A percentile compares a stretch with the other conserved stretches of the same genome.
Conservation (phyloP, 2,888 invertebrate genomes). For the Chesias legatella region DNA sequence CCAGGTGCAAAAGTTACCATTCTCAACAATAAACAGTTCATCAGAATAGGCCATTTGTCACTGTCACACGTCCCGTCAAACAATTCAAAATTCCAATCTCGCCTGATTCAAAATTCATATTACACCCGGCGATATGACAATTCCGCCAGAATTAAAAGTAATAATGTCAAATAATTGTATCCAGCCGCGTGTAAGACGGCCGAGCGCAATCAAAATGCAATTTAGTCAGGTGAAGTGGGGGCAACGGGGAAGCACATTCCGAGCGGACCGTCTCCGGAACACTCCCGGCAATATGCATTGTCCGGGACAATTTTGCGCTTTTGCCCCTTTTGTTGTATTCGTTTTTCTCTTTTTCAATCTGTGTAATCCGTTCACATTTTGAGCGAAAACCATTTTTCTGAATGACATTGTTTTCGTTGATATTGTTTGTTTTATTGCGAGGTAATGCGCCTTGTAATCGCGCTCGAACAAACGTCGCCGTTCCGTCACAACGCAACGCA, state of each 20-base stretch:
- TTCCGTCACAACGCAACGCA: neutral
- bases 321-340: slow-evolving; percentile 43
- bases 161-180: slow-evolving; percentile 62
- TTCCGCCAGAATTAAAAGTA: slow-evolving; percentile 52
- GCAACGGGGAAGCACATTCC: slow-evolving; percentile 22
- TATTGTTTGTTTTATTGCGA: slow-evolving; percentile 23
- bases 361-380: slow-evolving; percentile 42
- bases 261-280: slow-evolving; percentile 26
- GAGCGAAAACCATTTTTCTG: slow-evolving; percentile 34
- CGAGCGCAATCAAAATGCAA: slow-evolving; percentile 65
- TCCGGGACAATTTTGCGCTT: slow-evolving; percentile 53
- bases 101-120: slow-evolving; percentile 24
- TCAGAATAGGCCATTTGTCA: too few relatives aligned
- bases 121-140: slow-evolving; percentile 34
- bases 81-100: slow-evolving; percentile 24
- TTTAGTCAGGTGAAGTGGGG: slow-evolving; percentile 45
- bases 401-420: slow-evolving; percentile 26
- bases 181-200: slow-evolving; percentile 56
- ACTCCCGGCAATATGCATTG: slow-evolving; percentile 55
- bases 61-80: too few relatives aligned
- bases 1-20: too few relatives aligned
- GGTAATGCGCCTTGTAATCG: slow-evolving; percentile 20
- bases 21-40: too few relatives aligned
- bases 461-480: slow-evolving; percentile 2
- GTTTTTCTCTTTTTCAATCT: slow-evolving; percentile 47